Evolutionary conservation across 1,140 invertebrate genomes (phyloP).

Genomic region (Anadara kagoshimensis): DNA sequence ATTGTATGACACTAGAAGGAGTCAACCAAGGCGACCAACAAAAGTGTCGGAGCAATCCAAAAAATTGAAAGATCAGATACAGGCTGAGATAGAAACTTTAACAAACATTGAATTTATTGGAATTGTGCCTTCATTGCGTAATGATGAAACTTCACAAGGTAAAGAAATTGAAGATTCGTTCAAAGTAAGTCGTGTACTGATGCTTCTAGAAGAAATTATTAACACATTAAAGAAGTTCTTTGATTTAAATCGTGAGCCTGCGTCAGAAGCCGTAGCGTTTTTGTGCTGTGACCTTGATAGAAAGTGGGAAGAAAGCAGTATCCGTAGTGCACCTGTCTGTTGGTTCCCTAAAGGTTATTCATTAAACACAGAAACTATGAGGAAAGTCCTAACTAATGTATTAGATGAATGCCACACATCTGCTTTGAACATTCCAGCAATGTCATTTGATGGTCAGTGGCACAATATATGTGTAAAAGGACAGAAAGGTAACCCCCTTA

Average conservation of each 20-base stretch:
- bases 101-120: constrained; percentile 19
- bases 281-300: constrained; percentile 30
- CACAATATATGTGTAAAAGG: constrained; percentile 25
- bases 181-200: neutral
- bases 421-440: constrained; percentile 30
- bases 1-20: neutral
- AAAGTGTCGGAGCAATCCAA: constrained; percentile 5
- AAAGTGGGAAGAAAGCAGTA: constrained; percentile 33
- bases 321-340: constrained; percentile 20
- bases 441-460: constrained; percentile 42
- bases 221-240: constrained; percentile 13
- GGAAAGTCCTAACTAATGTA: constrained; percentile 26
- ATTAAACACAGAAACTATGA: constrained; percentile 30
- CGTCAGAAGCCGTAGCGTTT: constrained; percentile 39
- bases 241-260: constrained; percentile 25
- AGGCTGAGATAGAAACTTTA: constrained; percentile 9
- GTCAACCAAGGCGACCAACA: constrained; percentile 13
- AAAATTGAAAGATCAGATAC: constrained; percentile 9
- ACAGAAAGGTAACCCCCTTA: constrained; percentile 21
- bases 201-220: neutral
- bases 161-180: neutral
- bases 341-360: constrained; percentile 41
- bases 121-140: constrained; percentile 7
- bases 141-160: constrained; percentile 4
- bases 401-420: constrained; percentile 19